phyloP scores from a whole-genome alignment of 2,888 invertebrate genomes.

The Ischnura elegans region DNA sequence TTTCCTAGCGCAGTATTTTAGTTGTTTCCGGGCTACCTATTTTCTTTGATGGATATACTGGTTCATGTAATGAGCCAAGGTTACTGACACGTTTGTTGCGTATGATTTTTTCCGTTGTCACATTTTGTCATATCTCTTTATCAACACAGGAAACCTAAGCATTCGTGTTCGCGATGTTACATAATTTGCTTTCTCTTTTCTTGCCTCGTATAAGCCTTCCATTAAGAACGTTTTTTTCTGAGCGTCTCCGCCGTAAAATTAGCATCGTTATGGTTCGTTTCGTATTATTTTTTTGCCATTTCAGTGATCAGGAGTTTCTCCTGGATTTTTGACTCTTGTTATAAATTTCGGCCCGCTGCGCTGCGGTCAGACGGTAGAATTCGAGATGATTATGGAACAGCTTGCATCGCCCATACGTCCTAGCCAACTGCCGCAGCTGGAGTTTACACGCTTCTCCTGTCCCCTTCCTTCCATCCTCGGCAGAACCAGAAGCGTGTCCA shows the following conservation, averaged over 20 bases:
- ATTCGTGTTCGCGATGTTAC: not conserved
- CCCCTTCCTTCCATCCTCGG: not conserved
- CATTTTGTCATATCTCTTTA: not conserved
- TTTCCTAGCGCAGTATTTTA: too few species aligned
- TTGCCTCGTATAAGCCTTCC: not conserved
- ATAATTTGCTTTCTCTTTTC: slow-evolving; percentile 31
- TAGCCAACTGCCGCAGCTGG: not conserved
- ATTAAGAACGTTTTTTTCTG: not conserved
- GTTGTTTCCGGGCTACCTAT: too few species aligned
- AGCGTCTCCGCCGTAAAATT: not conserved
- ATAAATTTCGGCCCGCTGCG: not conserved
- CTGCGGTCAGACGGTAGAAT: not conserved
- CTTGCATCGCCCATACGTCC: not conserved
- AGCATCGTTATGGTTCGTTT: not conserved
- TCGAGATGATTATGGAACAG: slow-evolving; percentile 9
- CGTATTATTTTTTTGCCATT: not conserved
- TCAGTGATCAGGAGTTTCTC: not conserved
- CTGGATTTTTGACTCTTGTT: not conserved
- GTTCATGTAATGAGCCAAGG: too few species aligned
- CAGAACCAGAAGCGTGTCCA: slow-evolving; percentile 53
- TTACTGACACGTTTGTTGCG: too few species aligned
- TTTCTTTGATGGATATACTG: too few species aligned
- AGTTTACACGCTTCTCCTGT: not conserved
- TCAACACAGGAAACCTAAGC: not conserved
- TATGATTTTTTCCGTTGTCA: too few species aligned